These are phyloP conservation scores for Archivesica marissinica DNA, from an alignment of 1,140 invertebrate species.

Conservation along the genomic window DNA sequence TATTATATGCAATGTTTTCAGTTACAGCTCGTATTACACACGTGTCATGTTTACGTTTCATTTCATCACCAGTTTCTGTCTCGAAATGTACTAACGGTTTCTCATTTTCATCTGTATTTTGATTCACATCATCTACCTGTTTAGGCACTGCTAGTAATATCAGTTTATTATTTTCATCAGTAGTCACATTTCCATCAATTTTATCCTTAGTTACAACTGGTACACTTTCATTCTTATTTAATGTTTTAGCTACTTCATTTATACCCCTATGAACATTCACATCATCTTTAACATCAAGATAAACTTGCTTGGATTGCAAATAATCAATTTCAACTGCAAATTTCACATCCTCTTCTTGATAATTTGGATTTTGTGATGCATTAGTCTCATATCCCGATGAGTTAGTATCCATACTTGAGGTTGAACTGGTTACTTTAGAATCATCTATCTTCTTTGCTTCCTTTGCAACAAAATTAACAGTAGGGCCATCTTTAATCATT, in stretches of 20 bases:
- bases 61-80: no score
- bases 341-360: slow-evolving; percentile 34
- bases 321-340: slow-evolving; percentile 49
- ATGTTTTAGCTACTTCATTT: neutral
- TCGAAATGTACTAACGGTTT: no score
- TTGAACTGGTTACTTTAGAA: slow-evolving; percentile 49
- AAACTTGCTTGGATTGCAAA: slow-evolving; percentile 32
- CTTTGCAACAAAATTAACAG: slow-evolving; percentile 32
- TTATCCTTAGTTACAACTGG: no score
- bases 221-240: no score
- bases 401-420: slow-evolving; percentile 59
- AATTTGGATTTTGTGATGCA: slow-evolving; percentile 28
- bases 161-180: no score
- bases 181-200: no score
- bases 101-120: no score
- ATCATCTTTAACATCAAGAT: slow-evolving; percentile 27
- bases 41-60: no score
- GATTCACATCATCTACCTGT: no score
- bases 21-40: no score
- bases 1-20: no score
- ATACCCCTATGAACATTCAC: neutral
- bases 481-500: slow-evolving; percentile 42
- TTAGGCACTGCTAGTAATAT: no score
- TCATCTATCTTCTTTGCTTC: slow-evolving; percentile 11
- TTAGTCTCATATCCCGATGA: slow-evolving; percentile 63